These are phyloP conservation scores for Montipora foliosa DNA, from an alignment of 64 coral and sea anemone species.

Conservation along the genomic window DNA sequence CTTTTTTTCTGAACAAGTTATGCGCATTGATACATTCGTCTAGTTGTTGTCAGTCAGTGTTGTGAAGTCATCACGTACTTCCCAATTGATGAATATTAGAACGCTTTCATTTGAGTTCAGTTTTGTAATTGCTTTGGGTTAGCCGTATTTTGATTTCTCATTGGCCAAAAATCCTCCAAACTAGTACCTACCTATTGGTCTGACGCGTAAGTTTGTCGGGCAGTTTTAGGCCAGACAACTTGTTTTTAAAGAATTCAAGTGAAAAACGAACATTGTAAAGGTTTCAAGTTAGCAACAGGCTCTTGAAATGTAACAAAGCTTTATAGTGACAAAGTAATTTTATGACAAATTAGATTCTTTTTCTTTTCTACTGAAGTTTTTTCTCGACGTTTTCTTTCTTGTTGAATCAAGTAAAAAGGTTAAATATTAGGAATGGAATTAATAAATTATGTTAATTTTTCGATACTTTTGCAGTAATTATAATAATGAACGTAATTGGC, in stretches of 20 bases:
- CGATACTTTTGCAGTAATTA: neutral
- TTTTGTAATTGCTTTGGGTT: too few relatives aligned
- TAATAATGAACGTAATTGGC: too few relatives aligned
- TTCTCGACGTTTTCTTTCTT: neutral
- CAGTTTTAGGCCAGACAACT: too few relatives aligned
- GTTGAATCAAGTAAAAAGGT: slow-evolving; percentile 6
- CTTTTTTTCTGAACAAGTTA: too few relatives aligned
- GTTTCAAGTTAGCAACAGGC: too few relatives aligned
- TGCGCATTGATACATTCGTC: too few relatives aligned
- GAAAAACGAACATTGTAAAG: too few relatives aligned
- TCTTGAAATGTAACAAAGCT: neutral
- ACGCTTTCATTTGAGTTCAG: neutral
- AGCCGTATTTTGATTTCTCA: too few relatives aligned
- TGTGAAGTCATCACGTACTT: neutral
- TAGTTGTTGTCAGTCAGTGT: neutral
- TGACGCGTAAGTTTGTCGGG: too few relatives aligned
- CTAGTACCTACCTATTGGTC: too few relatives aligned
- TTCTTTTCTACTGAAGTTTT: neutral
- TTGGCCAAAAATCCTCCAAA: too few relatives aligned
- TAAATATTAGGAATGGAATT: neutral
- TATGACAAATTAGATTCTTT: neutral
- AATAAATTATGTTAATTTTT: slow-evolving; percentile 35
- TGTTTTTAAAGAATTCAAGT: too few relatives aligned
- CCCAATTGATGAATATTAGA: neutral
- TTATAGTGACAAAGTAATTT: neutral